Evolutionary conservation across 2,113 vertebrate genomes (phyloP).

Genomic region (Alouatta palliata): DNA sequence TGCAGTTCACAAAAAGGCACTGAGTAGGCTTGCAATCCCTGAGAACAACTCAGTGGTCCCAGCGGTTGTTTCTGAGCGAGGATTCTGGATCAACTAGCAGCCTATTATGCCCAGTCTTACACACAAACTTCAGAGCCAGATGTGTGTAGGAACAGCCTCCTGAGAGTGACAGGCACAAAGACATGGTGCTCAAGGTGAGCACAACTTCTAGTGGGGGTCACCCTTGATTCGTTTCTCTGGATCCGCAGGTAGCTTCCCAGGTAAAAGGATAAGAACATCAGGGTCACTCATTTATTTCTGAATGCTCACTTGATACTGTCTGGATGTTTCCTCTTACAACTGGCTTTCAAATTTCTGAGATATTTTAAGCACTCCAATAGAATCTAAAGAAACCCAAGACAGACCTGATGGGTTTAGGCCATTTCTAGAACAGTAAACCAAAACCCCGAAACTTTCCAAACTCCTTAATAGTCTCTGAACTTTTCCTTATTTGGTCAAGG

Average conservation of each 20-base stretch:
- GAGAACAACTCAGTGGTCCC: neutral
- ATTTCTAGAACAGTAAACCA: neutral
- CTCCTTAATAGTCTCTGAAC: neutral
- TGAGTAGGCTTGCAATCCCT: neutral
- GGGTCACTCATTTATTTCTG: neutral
- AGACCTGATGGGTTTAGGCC: neutral
- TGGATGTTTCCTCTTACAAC: neutral
- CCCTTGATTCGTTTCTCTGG: neutral
- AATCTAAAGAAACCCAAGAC: neutral
- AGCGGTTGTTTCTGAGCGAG: neutral
- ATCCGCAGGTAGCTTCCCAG: neutral
- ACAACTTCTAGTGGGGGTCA: neutral
- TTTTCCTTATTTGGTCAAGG: neutral
- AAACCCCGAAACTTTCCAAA: neutral
- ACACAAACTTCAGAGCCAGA: neutral
- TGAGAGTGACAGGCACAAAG: neutral
- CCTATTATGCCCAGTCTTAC: neutral
- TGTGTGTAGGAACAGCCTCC: neutral
- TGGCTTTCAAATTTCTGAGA: neutral
- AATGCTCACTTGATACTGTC: neutral
- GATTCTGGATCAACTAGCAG: neutral
- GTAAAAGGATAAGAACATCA: neutral
- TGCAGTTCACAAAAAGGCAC: neutral
- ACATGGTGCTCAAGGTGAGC: neutral
- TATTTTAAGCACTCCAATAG: neutral